These are phyloP conservation scores for Xyrauchen texanus DNA, from an alignment of 2,113 vertebrate species.

Conservation along the genomic window DNA sequence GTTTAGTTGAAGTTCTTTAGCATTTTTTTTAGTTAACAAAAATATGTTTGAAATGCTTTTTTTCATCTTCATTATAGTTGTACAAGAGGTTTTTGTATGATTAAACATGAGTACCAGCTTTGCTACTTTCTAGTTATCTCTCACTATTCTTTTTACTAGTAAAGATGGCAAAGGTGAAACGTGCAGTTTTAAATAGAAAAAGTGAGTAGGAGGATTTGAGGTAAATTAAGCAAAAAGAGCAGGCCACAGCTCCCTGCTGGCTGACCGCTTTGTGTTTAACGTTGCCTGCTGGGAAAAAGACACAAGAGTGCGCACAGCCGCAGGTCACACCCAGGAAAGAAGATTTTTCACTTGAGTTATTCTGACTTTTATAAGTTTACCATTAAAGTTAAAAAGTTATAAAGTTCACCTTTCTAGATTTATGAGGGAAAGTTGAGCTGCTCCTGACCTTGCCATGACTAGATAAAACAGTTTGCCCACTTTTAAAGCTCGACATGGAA, in stretches of 20 bases:
- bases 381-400: too few relatives aligned
- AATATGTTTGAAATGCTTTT: too few relatives aligned
- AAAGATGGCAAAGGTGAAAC: not conserved
- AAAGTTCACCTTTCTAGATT: not conserved
- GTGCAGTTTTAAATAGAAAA: too few relatives aligned
- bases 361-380: not conserved
- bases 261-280: not conserved
- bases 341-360: constrained; percentile 26
- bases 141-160: constrained; percentile 56
- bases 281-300: constrained; percentile 11
- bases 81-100: not conserved
- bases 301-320: not conserved
- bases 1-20: too few relatives aligned
- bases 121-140: constrained; percentile 50
- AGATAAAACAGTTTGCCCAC: not conserved
- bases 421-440: not conserved
- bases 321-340: not conserved
- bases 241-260: constrained; percentile 6
- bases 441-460: not conserved
- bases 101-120: not conserved
- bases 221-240: not conserved
- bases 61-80: too few relatives aligned
- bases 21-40: too few relatives aligned
- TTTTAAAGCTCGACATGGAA: too few relatives aligned
- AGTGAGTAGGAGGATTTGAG: not conserved